Percentiles rank a stretch among this genome's conserved stretches.
Evolutionary conservation across 2,888 invertebrate genomes (phyloP).

Genomic region (Heteromurus nitidus): DNA sequence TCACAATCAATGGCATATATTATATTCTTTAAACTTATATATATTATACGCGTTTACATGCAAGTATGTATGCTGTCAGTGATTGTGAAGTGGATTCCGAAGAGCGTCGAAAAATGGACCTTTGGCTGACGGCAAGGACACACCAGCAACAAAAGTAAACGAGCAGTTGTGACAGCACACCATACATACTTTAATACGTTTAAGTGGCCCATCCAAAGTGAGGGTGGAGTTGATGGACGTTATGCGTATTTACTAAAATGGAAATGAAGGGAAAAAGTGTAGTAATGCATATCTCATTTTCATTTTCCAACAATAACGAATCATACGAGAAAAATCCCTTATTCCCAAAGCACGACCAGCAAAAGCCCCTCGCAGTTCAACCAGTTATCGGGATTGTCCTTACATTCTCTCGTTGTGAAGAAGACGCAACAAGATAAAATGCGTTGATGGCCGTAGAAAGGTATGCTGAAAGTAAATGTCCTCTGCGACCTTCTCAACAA

Average conservation of each 20-base stretch:
- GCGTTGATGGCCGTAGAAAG: background rate
- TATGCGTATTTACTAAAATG: background rate
- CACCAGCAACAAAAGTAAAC: background rate
- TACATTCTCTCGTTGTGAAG: too few relatives aligned
- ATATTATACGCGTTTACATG: too few relatives aligned
- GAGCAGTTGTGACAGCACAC: background rate
- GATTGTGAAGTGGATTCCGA: too few relatives aligned
- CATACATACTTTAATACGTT: too few relatives aligned
- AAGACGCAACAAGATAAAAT: background rate
- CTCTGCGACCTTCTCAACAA: slow-evolving; percentile 9
- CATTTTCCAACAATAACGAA: too few relatives aligned
- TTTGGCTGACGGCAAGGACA: slow-evolving; percentile 53
- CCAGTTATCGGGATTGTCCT: slow-evolving; percentile 16
- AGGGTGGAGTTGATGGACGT: background rate
- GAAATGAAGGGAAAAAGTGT: background rate
- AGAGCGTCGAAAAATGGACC: slow-evolving; percentile 23
- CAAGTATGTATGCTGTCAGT: too few relatives aligned
- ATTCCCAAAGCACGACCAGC: background rate
- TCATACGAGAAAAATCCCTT: background rate
- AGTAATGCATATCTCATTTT: slow-evolving; percentile 1
- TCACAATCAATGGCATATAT: too few relatives aligned
- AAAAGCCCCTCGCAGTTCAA: background rate
- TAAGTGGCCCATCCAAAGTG: background rate
- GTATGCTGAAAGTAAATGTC: background rate
- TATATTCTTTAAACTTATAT: too few relatives aligned